These are phyloP conservation scores for Pteronura brasiliensis DNA, from an alignment of 2,113 vertebrate species.

Conservation along the genomic window DNA sequence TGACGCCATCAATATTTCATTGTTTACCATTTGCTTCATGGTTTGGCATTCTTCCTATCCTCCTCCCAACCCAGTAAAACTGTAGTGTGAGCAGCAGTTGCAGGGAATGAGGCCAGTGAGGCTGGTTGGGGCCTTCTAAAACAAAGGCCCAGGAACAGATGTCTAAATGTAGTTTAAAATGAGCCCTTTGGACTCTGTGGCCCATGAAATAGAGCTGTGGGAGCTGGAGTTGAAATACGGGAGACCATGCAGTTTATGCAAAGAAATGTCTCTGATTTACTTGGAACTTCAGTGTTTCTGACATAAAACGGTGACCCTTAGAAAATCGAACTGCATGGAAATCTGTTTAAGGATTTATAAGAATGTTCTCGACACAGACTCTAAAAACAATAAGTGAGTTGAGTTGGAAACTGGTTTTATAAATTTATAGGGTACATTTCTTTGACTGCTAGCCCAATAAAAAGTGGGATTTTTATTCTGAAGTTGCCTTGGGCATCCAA, in stretches of 20 bases:
- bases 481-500: background rate
- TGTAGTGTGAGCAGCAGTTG: background rate
- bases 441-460: background rate
- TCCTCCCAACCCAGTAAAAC: background rate
- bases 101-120: background rate
- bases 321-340: background rate
- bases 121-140: background rate
- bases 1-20: background rate
- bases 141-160: background rate
- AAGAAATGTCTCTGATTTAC: background rate
- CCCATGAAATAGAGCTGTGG: background rate
- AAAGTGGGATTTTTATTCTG: constrained; percentile 21
- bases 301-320: background rate
- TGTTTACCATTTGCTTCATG: background rate
- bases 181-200: background rate
- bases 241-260: background rate
- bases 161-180: background rate
- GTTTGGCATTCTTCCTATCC: background rate
- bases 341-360: background rate
- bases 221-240: background rate
- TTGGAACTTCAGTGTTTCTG: background rate
- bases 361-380: background rate
- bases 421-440: background rate
- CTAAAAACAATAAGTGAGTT: background rate
- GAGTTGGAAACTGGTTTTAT: background rate